Evolutionary conservation across 1,140 invertebrate genomes (phyloP), one percentile per base, ranked within the genome.

Genomic region (Papilio dardanus): DNA sequence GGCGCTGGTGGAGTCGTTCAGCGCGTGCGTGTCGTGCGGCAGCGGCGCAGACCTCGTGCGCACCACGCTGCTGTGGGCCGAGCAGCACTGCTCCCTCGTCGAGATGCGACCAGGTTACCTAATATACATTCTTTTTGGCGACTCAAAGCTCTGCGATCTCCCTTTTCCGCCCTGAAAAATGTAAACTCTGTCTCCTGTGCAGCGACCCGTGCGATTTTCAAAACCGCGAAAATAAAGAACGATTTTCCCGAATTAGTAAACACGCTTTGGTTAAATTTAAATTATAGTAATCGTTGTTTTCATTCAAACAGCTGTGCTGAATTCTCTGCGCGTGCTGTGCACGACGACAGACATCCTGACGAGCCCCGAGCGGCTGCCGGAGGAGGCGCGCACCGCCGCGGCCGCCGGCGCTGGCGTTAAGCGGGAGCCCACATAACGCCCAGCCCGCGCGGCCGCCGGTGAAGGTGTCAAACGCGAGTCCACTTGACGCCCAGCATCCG

Each of bases 91-190:
- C 93, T 98, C 98, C 12, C 95, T 99, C 75, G 96, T 97, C 78
- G 96, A 98, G 94, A 96, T 99, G 88, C 96, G 98, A 88, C 98
- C 98, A 92, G 97, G 98, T 99, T n/a, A n/a, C n/a, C n/a, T n/a
- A n/a, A n/a, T n/a, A n/a, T n/a, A n/a, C n/a, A n/a, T n/a, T n/a
- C n/a, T n/a, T n/a, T n/a, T n/a, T n/a, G n/a, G n/a, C n/a, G n/a
- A n/a, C n/a, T n/a, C n/a, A n/a, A n/a, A n/a, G n/a, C n/a, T n/a
- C n/a, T n/a, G n/a, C n/a, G n/a, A n/a, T n/a, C n/a, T n/a, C n/a
- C n/a, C n/a, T n/a, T n/a, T n/a, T n/a, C n/a, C n/a, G n/a, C n/a
- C n/a, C n/a, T n/a, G n/a, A n/a, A n/a, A n/a, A n/a, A n/a, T n/a
- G n/a, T n/a, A n/a, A n/a, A n/a, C n/a, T n/a, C n/a, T n/a, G n/a